Conservation (phyloP, 2,888 invertebrate genomes). For the Bugula neritina region DNA sequence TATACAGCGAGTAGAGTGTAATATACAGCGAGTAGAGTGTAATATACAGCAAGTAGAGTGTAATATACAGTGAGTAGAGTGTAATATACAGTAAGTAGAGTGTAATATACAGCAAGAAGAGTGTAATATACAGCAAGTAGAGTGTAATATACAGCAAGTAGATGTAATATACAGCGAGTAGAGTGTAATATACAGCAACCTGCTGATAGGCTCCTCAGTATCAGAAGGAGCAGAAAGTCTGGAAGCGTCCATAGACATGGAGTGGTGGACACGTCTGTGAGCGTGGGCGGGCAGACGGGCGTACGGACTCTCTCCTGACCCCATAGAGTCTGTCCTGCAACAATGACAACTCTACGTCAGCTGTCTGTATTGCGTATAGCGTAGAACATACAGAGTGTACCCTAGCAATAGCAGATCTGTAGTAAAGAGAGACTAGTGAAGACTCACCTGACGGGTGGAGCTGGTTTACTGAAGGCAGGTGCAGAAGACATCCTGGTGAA, state of each 20-base stretch:
- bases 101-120: too few relatives aligned
- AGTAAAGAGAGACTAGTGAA: too few relatives aligned
- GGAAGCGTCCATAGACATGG: slow-evolving; percentile 19
- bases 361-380: too few relatives aligned
- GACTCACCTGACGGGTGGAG: slow-evolving; percentile 9
- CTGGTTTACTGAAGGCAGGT: neutral
- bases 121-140: neutral
- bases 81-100: neutral
- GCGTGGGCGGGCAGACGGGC: neutral
- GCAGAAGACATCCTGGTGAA: slow-evolving; percentile 13
- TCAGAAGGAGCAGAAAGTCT: neutral
- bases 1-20: neutral
- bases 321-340: slow-evolving; percentile 21
- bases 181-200: neutral
- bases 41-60: neutral
- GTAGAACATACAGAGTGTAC: too few relatives aligned
- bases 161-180: neutral
- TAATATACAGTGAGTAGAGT: neutral
- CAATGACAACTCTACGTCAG: too few relatives aligned
- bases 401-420: too few relatives aligned
- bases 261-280: slow-evolving; percentile 17
- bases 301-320: neutral
- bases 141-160: neutral
- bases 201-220: neutral
- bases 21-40: neutral